Percentiles rank a stretch among this genome's conserved stretches.
Evolutionary conservation across 2,797 vertebrate genomes (phyloP).

Genomic region (Crocidura indochinensis): DNA sequence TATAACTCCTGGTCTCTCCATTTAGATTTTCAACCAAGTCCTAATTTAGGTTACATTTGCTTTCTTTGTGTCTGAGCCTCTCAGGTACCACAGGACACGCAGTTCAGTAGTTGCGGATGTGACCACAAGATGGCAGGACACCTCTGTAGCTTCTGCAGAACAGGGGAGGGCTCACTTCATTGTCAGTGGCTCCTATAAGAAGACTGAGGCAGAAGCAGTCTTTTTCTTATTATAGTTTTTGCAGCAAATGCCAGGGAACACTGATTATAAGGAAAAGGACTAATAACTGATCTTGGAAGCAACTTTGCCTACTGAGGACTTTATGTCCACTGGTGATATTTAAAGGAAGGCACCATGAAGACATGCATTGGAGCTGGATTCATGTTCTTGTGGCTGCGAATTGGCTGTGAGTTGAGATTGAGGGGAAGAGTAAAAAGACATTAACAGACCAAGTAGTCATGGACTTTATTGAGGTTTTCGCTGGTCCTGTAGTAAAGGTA

Average conservation of each 20-base stretch:
- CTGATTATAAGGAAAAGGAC: not conserved
- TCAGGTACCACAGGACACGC: not conserved
- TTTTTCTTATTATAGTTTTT: conserved; percentile 55
- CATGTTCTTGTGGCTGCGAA: conserved; percentile 24
- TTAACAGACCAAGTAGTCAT: not conserved
- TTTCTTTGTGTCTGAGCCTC: not conserved
- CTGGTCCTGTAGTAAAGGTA: not conserved
- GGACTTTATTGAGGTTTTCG: not conserved
- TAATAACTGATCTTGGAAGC: not conserved
- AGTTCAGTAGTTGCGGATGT: not conserved
- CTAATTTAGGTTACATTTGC: not conserved
- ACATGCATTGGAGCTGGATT: not conserved
- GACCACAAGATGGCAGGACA: conserved; percentile 54
- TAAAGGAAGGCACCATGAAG: conserved; percentile 8
- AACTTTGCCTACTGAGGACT: not conserved
- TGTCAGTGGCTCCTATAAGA: not conserved
- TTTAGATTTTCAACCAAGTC: not conserved
- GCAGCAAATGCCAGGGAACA: not conserved
- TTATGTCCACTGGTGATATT: not conserved
- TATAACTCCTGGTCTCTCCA: not conserved
- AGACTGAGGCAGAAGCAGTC: not conserved
- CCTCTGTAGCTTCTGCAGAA: not conserved
- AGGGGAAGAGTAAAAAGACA: not conserved
- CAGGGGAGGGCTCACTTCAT: rapidly evolving
- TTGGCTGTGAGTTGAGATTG: conserved; percentile 64